Base-by-base conservation (phyloP, 2,113 vertebrate species). In the Elgaria multicarinata region DNA sequence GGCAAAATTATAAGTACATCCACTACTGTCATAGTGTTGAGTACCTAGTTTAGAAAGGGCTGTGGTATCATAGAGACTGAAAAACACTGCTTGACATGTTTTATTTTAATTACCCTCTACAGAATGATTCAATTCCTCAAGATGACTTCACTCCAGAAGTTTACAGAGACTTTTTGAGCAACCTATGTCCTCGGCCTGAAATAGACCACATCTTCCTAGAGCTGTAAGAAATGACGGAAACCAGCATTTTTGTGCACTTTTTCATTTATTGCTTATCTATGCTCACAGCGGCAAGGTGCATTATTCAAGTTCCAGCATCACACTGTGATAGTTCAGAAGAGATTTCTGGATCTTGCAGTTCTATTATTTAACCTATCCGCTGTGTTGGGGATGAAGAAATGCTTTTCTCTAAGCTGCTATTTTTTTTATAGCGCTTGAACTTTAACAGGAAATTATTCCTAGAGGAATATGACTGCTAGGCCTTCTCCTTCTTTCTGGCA, bases 131-230 rank as follows among this genome's bases (percentile, higher is more conserved):
- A 31, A 98, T 99, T 92, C 98, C 98, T 90, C 98, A 98, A 96
- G 98, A 99, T 0, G 98, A 98, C 95, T 99, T 99, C 96, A 99
- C 98, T 0, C 97, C 98, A 69, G 98, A 99, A 33, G 96, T 98
- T 44, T 99, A 98, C 96, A 97, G 97, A 95, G 97, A 98, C 93
- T 99, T 99, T 93, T 94, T 99, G 94, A 98, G 97, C 96, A 98
- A 98, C 94, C 98, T 99, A 90, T 99, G 99, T 90, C 97, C 98
- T 83, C 97, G 99, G 28, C 97, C 98, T 46, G 99, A 99, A 96
- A 98, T 99, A 24, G 98, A 99, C 97, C 97, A 98, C 96, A 99
- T 99, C 97, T 99, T 99, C 96, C 98, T 98, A 0, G 99, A 99
- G 85, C 97, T 98, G 99, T 99, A 98, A 99, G 98, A 92, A 82